These are phyloP conservation scores for Nothocercus julius DNA, from an alignment of 2,113 vertebrate species.

Conservation along the genomic window DNA sequence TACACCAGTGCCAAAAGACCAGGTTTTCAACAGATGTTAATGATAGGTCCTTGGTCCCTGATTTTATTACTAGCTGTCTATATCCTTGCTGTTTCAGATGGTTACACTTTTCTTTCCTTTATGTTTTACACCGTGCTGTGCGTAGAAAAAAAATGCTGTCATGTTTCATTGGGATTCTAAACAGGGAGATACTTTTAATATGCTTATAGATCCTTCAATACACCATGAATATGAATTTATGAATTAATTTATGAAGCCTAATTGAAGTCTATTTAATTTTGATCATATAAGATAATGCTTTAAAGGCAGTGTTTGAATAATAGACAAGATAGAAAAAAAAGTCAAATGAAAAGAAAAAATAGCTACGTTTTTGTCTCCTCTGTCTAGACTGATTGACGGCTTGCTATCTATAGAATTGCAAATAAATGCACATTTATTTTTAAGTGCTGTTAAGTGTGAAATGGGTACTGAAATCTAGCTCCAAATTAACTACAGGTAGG, in stretches of 20 bases:
- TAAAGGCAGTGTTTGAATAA: not conserved
- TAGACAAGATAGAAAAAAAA: not conserved
- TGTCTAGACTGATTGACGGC: not conserved
- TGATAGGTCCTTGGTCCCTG: not conserved
- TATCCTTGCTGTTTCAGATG: not conserved
- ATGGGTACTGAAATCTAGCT: not conserved
- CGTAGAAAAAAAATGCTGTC: not conserved
- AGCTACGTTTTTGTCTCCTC: not conserved
- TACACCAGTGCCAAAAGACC: not conserved
- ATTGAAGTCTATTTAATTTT: not conserved
- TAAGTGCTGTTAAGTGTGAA: not conserved
- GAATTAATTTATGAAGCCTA: not conserved
- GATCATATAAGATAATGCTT: not conserved
- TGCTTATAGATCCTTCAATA: not conserved
- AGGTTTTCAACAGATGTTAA: not conserved
- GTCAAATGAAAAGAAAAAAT: not conserved
- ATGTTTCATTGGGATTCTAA: not conserved
- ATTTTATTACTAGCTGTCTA: not conserved
- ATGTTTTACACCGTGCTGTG: not conserved
- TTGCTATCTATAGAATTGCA: not conserved
- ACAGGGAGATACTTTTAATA: not conserved
- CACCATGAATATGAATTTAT: not conserved
- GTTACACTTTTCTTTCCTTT: not conserved
- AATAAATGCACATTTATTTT: not conserved
- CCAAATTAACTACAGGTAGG: conserved; percentile 2